phyloP scores from a whole-genome alignment of 2,888 invertebrate genomes.

The Lagria hirta region DNA sequence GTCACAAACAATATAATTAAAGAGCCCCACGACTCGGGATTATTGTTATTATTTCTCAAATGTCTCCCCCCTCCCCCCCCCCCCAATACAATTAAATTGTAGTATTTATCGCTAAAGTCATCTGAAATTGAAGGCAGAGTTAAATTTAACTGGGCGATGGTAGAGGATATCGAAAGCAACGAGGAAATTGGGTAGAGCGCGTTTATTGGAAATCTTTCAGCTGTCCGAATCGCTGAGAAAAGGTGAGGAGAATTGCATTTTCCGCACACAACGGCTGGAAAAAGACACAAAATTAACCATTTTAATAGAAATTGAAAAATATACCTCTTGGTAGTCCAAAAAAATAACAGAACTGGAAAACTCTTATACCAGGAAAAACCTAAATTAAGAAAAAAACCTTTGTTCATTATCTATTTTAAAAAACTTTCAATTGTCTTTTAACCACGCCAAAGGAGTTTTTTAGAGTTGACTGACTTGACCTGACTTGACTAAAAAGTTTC shows the following conservation, averaged over 20 bases:
- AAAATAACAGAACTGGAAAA: too few species aligned
- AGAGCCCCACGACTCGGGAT: too few species aligned
- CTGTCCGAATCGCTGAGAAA: slow-evolving; percentile 51
- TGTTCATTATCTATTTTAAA: too few species aligned
- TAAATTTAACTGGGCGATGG: slow-evolving; percentile 42
- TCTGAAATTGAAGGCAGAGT: slow-evolving; percentile 49
- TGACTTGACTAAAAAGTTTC: too few species aligned
- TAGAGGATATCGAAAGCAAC: slow-evolving; percentile 48
- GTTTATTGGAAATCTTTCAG: slow-evolving; percentile 57
- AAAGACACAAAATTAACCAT: too few species aligned
- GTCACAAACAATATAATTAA: slow-evolving; percentile 12
- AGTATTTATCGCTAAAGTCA: slow-evolving; percentile 50
- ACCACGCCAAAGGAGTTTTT: too few species aligned
- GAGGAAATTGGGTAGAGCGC: slow-evolving; percentile 53
- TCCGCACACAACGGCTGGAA: slow-evolving; percentile 28
- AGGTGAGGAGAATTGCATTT: slow-evolving; percentile 50
- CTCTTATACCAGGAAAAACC: too few species aligned
- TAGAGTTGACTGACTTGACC: too few species aligned
- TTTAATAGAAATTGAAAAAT: too few species aligned
- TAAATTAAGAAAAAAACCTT: too few species aligned
- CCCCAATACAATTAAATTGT: slow-evolving; percentile 35
- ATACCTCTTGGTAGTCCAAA: too few species aligned
- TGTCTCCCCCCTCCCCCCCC: slow-evolving; percentile 4
- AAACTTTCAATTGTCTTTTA: too few species aligned
- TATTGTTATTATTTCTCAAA: slow-evolving; percentile 13